phyloP scores from a whole-genome alignment of 37 sponge, comb jelly and placozoan species.

The Amphimedon queenslandica region DNA sequence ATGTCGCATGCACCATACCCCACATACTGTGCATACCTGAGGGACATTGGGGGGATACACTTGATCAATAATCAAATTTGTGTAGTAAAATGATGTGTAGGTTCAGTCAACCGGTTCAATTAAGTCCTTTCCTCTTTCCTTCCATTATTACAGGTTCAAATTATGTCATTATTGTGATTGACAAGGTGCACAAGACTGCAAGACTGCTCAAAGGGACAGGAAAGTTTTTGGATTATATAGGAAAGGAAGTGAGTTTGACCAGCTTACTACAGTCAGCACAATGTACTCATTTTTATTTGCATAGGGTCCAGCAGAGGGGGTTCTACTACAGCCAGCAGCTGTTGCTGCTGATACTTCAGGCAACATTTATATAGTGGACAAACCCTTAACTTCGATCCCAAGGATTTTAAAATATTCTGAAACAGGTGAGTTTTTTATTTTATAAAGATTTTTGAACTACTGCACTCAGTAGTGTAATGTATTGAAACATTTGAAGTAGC shows the following conservation, averaged over 20 bases:
- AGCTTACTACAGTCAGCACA: neutral
- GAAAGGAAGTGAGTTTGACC: slow-evolving; percentile 12
- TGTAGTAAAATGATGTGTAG: too few relatives aligned
- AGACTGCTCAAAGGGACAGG: slow-evolving; percentile 36
- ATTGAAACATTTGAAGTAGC: too few relatives aligned
- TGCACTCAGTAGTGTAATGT: too few relatives aligned
- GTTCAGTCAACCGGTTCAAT: neutral
- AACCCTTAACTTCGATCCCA: neutral
- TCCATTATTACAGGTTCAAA: neutral
- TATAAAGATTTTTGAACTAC: too few relatives aligned
- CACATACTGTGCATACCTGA: too few relatives aligned
- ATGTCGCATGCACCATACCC: too few relatives aligned
- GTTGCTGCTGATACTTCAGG: slow-evolving; percentile 12
- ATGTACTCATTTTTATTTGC: neutral
- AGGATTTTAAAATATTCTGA: slow-evolving; percentile 27
- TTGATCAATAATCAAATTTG: too few relatives aligned
- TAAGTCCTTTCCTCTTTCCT: neutral
- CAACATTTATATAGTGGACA: slow-evolving; percentile 28
- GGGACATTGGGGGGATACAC: too few relatives aligned
- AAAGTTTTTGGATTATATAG: slow-evolving; percentile 22
- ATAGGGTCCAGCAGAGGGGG: neutral
- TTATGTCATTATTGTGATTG: slow-evolving; percentile 15
- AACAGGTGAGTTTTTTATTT: slow-evolving; percentile 7
- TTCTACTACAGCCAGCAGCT: too few relatives aligned
- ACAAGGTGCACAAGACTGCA: slow-evolving; percentile 5